These are phyloP conservation scores for Erpobdella octoculata DNA, from an alignment of 2,888 invertebrate species.

Conservation along the genomic window DNA sequence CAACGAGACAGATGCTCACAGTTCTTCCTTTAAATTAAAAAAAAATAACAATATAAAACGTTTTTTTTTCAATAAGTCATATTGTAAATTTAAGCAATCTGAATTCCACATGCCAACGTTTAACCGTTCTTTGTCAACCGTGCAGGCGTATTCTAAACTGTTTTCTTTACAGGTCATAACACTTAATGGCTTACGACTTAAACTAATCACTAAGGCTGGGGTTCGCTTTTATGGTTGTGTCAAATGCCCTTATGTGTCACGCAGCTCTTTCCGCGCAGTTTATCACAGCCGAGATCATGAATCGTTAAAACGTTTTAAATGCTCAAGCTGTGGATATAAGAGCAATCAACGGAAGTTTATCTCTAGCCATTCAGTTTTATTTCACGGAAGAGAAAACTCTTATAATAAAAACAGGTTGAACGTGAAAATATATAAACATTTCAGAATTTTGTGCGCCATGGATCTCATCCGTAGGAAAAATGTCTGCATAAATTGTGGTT, in stretches of 20 bases:
- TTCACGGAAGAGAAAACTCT: slow-evolving; percentile 1
- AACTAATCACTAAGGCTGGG: slow-evolving; percentile 26
- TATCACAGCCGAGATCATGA: slow-evolving; percentile 41
- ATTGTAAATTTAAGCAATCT: too few relatives aligned
- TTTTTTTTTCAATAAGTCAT: too few relatives aligned
- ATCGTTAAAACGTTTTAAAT: slow-evolving; percentile 30
- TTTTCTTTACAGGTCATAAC: neutral
- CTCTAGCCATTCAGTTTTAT: slow-evolving; percentile 45
- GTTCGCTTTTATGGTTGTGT: slow-evolving; percentile 32
- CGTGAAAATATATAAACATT: neutral
- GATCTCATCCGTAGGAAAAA: neutral
- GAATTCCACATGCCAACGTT: too few relatives aligned
- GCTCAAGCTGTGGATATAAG: slow-evolving; percentile 47
- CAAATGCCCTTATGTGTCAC: slow-evolving; percentile 42
- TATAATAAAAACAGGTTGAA: neutral
- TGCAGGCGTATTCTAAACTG: neutral
- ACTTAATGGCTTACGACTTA: slow-evolving; percentile 10
- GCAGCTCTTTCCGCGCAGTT: slow-evolving; percentile 40
- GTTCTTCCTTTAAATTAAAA: too few relatives aligned
- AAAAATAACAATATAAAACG: too few relatives aligned
- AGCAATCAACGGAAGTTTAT: slow-evolving; percentile 44
- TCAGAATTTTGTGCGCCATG: neutral
- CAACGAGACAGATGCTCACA: too few relatives aligned
- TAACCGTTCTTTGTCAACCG: too few relatives aligned
- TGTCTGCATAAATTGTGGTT: slow-evolving; percentile 13